Evolutionary conservation across 2,113 vertebrate genomes (phyloP).

Genomic region (Oreamnos americanus): DNA sequence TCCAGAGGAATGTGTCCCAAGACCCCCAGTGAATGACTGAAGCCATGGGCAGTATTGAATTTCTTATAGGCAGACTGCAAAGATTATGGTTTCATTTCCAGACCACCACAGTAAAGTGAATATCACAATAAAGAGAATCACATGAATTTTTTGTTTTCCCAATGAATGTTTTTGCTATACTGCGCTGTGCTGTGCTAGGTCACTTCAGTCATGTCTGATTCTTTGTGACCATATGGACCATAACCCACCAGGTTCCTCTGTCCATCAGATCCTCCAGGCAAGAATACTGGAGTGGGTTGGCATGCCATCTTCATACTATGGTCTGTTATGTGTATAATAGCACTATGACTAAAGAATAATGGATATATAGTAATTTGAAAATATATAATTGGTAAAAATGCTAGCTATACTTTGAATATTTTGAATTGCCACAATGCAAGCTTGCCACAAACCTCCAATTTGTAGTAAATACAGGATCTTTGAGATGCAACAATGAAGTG

Average conservation of each 20-base stretch:
- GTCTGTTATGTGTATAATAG: background rate
- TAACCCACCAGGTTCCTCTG: background rate
- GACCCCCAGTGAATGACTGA: background rate
- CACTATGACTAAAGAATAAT: background rate
- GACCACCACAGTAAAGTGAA: background rate
- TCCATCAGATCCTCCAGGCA: background rate
- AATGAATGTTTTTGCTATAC: background rate
- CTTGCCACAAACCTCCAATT: background rate
- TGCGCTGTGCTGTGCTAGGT: background rate
- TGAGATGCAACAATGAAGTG: background rate
- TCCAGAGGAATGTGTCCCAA: background rate
- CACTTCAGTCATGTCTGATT: background rate
- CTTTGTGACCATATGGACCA: background rate
- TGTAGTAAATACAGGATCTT: background rate
- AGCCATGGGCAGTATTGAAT: background rate
- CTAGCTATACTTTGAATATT: background rate
- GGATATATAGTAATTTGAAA: background rate
- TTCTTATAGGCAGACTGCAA: background rate
- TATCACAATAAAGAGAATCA: background rate
- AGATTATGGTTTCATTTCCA: background rate
- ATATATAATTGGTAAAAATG: background rate
- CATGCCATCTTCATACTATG: background rate
- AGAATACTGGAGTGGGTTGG: background rate
- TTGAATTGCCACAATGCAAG: background rate
- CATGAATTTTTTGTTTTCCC: background rate